Evolutionary conservation across 1,140 invertebrate species (phyloP).

Genomic region (Aphaenogaster ashmeadi): DNA sequence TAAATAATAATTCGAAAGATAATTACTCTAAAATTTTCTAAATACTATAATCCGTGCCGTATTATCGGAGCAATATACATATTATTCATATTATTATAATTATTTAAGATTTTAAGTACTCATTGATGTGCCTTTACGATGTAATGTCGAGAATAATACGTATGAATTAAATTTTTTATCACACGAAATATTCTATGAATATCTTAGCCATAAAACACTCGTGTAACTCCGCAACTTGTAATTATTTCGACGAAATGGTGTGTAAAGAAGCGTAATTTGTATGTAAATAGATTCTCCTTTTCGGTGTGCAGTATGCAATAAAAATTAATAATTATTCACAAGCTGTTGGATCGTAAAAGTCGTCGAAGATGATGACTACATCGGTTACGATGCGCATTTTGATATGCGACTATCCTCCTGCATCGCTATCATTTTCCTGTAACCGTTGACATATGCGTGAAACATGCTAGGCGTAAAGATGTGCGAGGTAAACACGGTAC

Average conservation of each 20-base stretch:
- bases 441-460: not conserved
- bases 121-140: conserved; percentile 31
- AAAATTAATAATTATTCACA: conserved; percentile 24
- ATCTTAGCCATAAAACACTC: conserved; percentile 8
- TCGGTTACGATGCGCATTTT: not conserved
- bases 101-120: conserved; percentile 33
- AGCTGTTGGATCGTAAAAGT: conserved; percentile 1
- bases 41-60: conserved; percentile 19
- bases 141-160: conserved; percentile 24
- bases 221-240: not conserved
- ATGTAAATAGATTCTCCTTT: not conserved
- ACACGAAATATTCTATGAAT: conserved; percentile 18
- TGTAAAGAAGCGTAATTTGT: conserved; percentile 4
- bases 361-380: not conserved
- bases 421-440: not conserved
- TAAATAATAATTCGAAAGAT: conserved; percentile 16
- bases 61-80: conserved; percentile 9
- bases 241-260: not conserved
- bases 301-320: not conserved
- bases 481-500: conserved; percentile 27
- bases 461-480: conserved; percentile 3
- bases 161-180: conserved; percentile 41
- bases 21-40: conserved; percentile 29
- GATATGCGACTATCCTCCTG: not conserved
- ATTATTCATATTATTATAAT: conserved; percentile 33